Evolutionary conservation across 2,888 invertebrate genomes (phyloP).

Genomic region (Alcis repandata): DNA sequence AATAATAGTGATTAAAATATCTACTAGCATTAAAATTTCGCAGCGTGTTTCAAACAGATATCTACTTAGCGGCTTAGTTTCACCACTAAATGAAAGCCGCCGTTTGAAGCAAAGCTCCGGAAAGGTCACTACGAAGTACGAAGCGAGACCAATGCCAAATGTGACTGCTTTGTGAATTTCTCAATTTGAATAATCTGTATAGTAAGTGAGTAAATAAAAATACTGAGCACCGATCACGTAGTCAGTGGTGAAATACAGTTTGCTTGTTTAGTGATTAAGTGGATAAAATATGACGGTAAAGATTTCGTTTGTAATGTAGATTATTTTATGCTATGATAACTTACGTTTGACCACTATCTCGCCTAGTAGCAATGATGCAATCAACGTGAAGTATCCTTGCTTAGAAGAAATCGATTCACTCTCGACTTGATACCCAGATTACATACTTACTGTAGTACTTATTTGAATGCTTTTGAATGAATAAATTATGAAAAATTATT

Average conservation of each 20-base stretch:
- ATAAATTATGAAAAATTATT: too few species aligned
- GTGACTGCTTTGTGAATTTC: slow-evolving; percentile 3
- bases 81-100: slow-evolving; percentile 53
- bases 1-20: background rate
- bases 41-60: slow-evolving; percentile 39
- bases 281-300: too few species aligned
- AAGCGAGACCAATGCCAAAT: slow-evolving; percentile 4
- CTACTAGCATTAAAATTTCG: background rate
- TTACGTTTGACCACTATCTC: too few species aligned
- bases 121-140: slow-evolving; percentile 7
- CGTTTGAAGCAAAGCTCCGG: slow-evolving; percentile 17
- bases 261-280: background rate
- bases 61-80: slow-evolving; percentile 52
- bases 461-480: too few species aligned
- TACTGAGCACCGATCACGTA: background rate
- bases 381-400: too few species aligned
- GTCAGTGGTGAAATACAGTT: too few species aligned
- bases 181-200: slow-evolving; percentile 1
- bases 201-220: background rate
- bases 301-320: too few species aligned
- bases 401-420: too few species aligned
- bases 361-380: too few species aligned
- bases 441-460: too few species aligned
- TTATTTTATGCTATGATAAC: too few species aligned
- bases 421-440: too few species aligned